Conservation (phyloP, 2,797 vertebrate genomes). For the Hoplostethus atlanticus region DNA sequence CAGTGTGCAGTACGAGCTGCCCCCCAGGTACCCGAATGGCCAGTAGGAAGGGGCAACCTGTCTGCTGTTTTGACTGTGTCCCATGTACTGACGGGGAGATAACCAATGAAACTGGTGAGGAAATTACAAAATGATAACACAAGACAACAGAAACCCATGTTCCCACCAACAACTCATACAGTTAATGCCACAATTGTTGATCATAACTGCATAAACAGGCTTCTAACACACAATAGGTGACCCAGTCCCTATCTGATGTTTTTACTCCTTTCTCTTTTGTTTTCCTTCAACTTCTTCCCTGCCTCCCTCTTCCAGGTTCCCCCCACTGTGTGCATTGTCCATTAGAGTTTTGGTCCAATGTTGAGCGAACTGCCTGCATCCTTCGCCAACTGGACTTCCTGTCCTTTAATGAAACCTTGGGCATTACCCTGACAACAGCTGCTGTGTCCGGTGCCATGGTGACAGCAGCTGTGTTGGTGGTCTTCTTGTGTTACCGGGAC, state of each 20-base stretch:
- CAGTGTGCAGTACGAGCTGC: conserved; percentile 82
- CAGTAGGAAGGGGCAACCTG: conserved; percentile 70
- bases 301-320: conserved; percentile 65
- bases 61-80: conserved; percentile 86
- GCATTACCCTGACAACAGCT: conserved; percentile 74
- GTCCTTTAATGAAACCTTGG: conserved; percentile 81
- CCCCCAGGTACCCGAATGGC: conserved; percentile 77
- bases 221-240: no score
- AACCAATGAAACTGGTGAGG: conserved; percentile 80
- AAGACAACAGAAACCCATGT: no score
- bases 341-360: conserved; percentile 81
- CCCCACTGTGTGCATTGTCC: conserved; percentile 76
- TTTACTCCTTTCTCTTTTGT: background rate
- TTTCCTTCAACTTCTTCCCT: background rate
- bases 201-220: no score
- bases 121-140: background rate
- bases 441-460: conserved; percentile 73
- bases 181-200: background rate
- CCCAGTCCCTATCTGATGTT: background rate
- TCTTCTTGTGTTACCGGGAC: conserved; percentile 78
- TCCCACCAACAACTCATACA: background rate
- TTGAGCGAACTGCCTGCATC: conserved; percentile 72
- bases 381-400: conserved; percentile 81
- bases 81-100: conserved; percentile 81
- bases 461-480: conserved; percentile 75